These are phyloP conservation scores for Acanthornis magna DNA, from an alignment of 2,797 vertebrate genomes.

Conservation along the genomic window DNA sequence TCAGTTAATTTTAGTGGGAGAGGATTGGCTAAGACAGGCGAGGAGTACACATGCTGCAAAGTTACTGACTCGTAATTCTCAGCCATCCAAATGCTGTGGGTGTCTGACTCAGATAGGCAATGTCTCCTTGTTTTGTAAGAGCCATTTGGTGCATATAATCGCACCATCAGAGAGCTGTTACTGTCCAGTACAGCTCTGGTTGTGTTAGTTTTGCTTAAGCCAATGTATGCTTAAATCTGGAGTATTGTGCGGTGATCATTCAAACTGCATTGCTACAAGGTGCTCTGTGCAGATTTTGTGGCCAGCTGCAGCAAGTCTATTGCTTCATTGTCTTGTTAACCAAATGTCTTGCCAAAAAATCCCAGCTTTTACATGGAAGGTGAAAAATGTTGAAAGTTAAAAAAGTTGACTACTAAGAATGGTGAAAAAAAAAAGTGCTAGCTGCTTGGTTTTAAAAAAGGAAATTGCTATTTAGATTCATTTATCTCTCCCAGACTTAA, in stretches of 20 bases:
- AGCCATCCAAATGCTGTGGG: neutral
- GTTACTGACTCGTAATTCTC: neutral
- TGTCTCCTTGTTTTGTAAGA: neutral
- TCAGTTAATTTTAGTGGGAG: constrained; percentile 9
- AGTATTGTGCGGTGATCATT: neutral
- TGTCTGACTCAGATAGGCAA: neutral
- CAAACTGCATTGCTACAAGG: neutral
- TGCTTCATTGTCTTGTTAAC: neutral
- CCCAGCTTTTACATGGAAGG: neutral
- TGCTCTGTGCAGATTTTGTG: neutral
- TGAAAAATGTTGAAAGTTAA: neutral
- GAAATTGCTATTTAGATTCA: neutral
- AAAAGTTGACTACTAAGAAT: neutral
- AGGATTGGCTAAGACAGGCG: neutral
- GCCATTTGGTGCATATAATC: neutral
- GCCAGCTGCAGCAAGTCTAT: neutral
- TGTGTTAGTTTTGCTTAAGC: neutral
- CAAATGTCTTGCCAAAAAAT: neutral
- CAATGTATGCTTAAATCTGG: neutral
- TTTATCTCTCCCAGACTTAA: neutral
- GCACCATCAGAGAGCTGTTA: neutral
- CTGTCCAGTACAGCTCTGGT: neutral
- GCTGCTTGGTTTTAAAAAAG: neutral
- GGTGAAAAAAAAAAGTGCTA: neutral
- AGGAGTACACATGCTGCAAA: neutral